Conservation (phyloP, 2,113 vertebrate genomes). For the Rutilus rutilus region DNA sequence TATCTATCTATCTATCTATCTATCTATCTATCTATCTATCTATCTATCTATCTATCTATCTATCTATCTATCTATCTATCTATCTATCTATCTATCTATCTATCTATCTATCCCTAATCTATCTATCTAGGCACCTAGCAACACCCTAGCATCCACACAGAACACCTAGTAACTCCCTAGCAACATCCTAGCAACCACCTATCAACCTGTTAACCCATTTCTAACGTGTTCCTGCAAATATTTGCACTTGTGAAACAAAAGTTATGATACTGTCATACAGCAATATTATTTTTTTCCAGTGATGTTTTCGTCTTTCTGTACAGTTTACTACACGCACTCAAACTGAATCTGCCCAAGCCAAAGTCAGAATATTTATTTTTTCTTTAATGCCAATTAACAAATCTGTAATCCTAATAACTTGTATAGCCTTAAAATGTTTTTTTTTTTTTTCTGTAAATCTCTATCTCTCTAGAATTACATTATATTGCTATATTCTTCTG, state of each 20-base stretch:
- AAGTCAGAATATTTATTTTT: not conserved
- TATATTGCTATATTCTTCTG: not conserved
- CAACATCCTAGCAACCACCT: no score
- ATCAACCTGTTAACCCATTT: not conserved
- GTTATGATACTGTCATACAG: not conserved
- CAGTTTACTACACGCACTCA: not conserved
- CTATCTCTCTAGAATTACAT: not conserved
- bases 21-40: not conserved
- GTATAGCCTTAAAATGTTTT: not conserved
- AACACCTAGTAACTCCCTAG: no score
- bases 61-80: no score
- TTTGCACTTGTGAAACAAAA: not conserved
- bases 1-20: no score
- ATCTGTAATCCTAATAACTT: not conserved
- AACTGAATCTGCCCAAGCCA: not conserved
- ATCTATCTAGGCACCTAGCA: no score
- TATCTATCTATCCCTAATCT: no score
- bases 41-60: not conserved
- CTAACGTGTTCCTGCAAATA: not conserved
- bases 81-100: no score
- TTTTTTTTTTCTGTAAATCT: not conserved
- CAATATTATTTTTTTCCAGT: not conserved
- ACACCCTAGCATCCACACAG: no score
- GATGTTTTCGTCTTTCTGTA: not conserved
- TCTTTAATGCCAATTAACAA: not conserved